Evolutionary conservation across 2,113 vertebrate species (phyloP), one percentile per base, ranked within the genome.

Genomic region (Lagenorhynchus albirostris): DNA sequence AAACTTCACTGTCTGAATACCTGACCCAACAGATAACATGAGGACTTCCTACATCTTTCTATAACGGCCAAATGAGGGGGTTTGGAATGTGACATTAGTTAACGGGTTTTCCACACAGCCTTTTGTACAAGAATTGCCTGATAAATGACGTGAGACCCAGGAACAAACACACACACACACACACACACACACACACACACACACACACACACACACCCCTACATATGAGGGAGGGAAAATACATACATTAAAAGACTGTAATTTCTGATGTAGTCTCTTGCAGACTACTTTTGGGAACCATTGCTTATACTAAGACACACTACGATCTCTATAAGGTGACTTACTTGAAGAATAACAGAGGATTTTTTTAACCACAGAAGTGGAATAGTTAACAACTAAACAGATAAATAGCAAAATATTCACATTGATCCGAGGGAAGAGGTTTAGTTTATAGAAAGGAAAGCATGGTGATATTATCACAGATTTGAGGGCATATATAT

Each of bases 391-490:
- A 41, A 71, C 23, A 95, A 89, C 38, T n/a, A 93, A 68, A 79
- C 11, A 94, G 14, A 13, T 58, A 80, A 47, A 62, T 55, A 86
- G 18, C 53, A 67, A 96, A 97, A 62, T n/a, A 77, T 67, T 60
- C 31, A 63, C 60, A 80, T 5, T 44, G 44, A 73, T 77, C 36
- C 89, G 23, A 65, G 18, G 60, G 36, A 81, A 89, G 89, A 86
- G 23, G 8, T 4, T 65, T 82, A 63, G 23, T 31, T 90, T 83
- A 89, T 21, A 11, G 50, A 41, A 94, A 90, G 33, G 17, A 94
- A 73, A 14, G 1, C 15, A 53, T 53, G 13, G 9, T 53, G 67
- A 44, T 80, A 80, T 87, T 36, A 20, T 12, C 18, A 58, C 23
- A 65, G 5, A 1, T 50, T 31, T 68, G 9, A 82, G 25, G 68